Evolutionary conservation across 2,888 invertebrate species (phyloP).

Genomic region (Macrosiphum euphorbiae): DNA sequence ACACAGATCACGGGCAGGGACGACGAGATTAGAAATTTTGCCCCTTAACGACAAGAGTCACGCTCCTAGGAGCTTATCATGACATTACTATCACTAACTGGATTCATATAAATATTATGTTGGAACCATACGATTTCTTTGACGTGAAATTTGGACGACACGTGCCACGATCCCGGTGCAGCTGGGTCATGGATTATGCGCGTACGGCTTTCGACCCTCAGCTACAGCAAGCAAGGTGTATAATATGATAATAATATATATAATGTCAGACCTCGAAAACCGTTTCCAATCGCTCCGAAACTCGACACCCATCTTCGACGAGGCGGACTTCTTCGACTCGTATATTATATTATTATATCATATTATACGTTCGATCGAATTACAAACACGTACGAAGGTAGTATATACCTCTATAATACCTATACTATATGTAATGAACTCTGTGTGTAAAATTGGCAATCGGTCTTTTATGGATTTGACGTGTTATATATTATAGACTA

Average conservation of each 20-base stretch:
- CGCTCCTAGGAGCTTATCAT: too few species aligned
- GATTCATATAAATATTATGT: neutral
- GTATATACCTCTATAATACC: neutral
- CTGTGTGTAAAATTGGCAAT: neutral
- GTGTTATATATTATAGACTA: neutral
- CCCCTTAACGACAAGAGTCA: too few species aligned
- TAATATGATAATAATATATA: neutral
- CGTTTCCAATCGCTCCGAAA: slow-evolving; percentile 45
- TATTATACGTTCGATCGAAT: slow-evolving; percentile 23
- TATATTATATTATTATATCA: neutral
- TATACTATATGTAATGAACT: neutral
- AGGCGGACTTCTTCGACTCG: neutral
- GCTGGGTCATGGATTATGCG: slow-evolving; percentile 25
- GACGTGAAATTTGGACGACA: neutral
- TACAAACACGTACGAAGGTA: neutral
- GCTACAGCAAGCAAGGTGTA: neutral
- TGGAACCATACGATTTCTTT: neutral
- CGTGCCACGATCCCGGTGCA: neutral
- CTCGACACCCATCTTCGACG: neutral
- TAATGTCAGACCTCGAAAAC: slow-evolving; percentile 13
- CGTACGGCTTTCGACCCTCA: slow-evolving; percentile 26
- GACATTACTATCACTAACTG: neutral
- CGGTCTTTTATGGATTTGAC: neutral
- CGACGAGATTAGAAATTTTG: too few species aligned
- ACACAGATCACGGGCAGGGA: too few species aligned